Evolutionary conservation across 2,797 vertebrate genomes (phyloP).

Genomic region (Bothrops alternatus): DNA sequence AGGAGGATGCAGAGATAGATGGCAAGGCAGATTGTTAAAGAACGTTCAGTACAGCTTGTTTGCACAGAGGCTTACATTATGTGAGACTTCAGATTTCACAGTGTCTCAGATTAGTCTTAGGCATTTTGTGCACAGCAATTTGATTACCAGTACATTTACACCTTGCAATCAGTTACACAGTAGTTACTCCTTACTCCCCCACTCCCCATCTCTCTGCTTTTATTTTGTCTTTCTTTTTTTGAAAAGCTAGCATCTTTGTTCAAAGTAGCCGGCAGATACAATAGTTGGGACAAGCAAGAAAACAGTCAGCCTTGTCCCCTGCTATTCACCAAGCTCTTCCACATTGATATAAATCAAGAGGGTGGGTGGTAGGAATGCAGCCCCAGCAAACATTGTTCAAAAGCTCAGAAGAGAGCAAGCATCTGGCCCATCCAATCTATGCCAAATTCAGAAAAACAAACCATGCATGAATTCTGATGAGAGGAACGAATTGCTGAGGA

Average conservation of each 20-base stretch:
- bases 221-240: conserved; percentile 50
- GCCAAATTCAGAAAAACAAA: conserved; percentile 71
- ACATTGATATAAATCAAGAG: conserved; percentile 30
- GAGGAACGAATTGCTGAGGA: conserved; percentile 72
- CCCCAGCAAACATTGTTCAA: conserved; percentile 18
- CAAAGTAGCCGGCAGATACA: conserved; percentile 27
- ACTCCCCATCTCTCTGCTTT: conserved; percentile 27
- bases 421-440: conserved; percentile 56
- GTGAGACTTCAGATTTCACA: neutral
- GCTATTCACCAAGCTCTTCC: conserved; percentile 42
- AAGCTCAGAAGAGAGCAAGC: conserved; percentile 17
- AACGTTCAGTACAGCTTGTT: conserved; percentile 29
- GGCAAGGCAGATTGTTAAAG: conserved; percentile 47
- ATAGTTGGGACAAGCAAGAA: conserved; percentile 18
- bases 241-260: conserved; percentile 35
- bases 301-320: conserved; percentile 33
- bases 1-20: conserved; percentile 42
- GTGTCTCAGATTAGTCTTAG: conserved; percentile 37
- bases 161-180: conserved; percentile 39
- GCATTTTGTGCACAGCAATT: conserved; percentile 42
- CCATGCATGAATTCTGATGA: conserved; percentile 68
- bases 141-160: conserved; percentile 34
- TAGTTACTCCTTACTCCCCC: conserved; percentile 43
- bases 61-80: conserved; percentile 26
- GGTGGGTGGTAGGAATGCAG: neutral